Evolutionary conservation across 2,113 vertebrate genomes (phyloP).

Genomic region (Eidolon helvum): DNA sequence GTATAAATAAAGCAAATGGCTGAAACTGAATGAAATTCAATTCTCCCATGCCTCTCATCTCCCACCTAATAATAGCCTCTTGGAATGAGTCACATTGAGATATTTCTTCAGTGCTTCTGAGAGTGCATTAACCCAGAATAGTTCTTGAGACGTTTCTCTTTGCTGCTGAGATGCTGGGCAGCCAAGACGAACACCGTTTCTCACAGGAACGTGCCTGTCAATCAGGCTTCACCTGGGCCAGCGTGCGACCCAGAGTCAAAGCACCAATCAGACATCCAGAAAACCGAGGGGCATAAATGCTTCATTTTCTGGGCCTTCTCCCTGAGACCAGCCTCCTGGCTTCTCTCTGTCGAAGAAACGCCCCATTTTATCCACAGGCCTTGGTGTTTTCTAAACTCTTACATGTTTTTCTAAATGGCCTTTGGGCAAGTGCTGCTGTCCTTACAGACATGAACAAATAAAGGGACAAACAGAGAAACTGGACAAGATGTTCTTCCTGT

Average conservation of each 20-base stretch:
- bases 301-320: not conserved
- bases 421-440: too few species aligned
- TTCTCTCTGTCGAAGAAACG: not conserved
- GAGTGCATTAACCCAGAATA: slow-evolving; percentile 73
- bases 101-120: slow-evolving; percentile 59
- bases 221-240: accelerated
- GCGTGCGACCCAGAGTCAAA: not conserved
- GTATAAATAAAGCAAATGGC: slow-evolving; percentile 32
- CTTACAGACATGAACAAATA: too few species aligned
- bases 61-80: slow-evolving; percentile 78
- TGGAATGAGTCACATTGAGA: slow-evolving; percentile 70
- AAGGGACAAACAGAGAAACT: not conserved
- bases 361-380: not conserved
- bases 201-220: not conserved
- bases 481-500: not conserved
- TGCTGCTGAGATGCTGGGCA: slow-evolving; percentile 53
- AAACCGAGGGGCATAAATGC: accelerated
- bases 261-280: not conserved
- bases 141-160: slow-evolving; percentile 68
- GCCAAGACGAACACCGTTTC: slow-evolving; percentile 25
- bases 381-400: not conserved
- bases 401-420: not conserved
- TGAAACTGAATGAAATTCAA: slow-evolving; percentile 43
- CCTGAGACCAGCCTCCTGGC: not conserved
- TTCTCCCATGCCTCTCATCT: slow-evolving; percentile 65